Base-by-base conservation (phyloP, 1,140 invertebrate species). In the Brachionus rubens region DNA sequence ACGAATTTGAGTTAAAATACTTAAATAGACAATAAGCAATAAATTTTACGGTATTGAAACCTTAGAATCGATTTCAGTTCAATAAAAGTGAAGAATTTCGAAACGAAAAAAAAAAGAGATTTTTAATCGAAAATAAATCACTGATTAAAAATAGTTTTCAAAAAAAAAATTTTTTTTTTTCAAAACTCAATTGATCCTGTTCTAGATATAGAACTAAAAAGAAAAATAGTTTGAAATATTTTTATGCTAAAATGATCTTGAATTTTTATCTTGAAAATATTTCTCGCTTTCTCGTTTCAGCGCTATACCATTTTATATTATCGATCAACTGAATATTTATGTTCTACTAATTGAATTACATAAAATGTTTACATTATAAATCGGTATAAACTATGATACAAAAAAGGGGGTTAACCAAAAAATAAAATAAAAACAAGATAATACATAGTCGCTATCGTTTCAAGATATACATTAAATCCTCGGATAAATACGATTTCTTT, bases 71-170 rank as follows among this genome's bases (percentile, higher is more conserved):
- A 59, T 59, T 59, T 59, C 54, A 59, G 54, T 59, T 59, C 54
- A 59, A 59, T 59, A 36, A 30, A 59, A 59, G 54, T 59, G 54
- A 59, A 59, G 54, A 59, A 59, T 36, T 36, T 36, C 33, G 33
- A 9, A 36, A 5, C 9, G 33, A 5, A 36, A 36, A 36, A 36
- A n/a, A n/a, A n/a, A n/a, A n/a, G n/a, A n/a, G n/a, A n/a, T n/a
- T 59, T 59, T 59, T 59, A 59, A 59, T 59, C 54, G 30, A 59
- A 59, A 59, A 59, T 59, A 59, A 59, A 59, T 59, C 54, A 59
- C 30, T 59, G 54, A 59, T 36, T 3, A 36, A 36, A 36, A 36
- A 36, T 36, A 36, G 33, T 5, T 5, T 5, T 5, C 3, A 36
- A 36, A 40, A 59, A 59, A 40, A 59, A 59, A 19, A 54, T 26